Evolutionary conservation across 2,888 invertebrate genomes (phyloP).

Genomic region (Cerastoderma edule): DNA sequence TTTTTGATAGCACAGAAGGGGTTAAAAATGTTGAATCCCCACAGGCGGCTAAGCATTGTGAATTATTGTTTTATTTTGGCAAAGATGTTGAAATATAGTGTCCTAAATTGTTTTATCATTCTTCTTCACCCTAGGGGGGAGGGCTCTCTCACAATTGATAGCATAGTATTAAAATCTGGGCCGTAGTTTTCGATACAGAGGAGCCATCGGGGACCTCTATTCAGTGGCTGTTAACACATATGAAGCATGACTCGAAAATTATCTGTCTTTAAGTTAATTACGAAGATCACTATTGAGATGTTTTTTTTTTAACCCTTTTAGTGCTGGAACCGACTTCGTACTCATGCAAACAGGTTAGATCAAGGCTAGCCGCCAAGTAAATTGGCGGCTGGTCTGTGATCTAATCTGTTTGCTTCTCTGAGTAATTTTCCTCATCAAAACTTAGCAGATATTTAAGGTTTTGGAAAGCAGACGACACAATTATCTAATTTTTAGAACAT

Average conservation of each 20-base stretch:
- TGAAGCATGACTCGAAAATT: constrained; percentile 15
- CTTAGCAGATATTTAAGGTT: no score
- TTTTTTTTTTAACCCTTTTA: no score
- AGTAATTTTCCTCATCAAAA: no score
- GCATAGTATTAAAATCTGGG: constrained; percentile 35
- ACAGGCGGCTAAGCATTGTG: neutral
- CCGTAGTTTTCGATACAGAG: constrained; percentile 33
- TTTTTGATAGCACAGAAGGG: neutral
- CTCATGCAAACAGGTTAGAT: no score
- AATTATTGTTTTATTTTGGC: constrained; percentile 24
- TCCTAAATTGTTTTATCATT: constrained; percentile 31
- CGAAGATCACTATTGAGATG: no score
- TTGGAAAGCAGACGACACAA: no score
- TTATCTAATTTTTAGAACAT: no score
- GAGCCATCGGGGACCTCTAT: constrained; percentile 21
- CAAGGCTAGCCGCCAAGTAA: no score
- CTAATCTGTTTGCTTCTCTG: no score
- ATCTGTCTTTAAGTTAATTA: constrained; percentile 27
- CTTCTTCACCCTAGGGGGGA: constrained; percentile 18
- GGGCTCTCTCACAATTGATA: constrained; percentile 21
- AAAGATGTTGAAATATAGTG: constrained; percentile 1
- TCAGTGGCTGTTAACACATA: constrained; percentile 32
- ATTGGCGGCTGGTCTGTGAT: no score
- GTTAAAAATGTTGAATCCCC: neutral
- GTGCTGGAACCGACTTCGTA: no score